These are phyloP conservation scores for Leucophenga montana DNA, from an alignment of 2,888 invertebrate species.

Conservation along the genomic window DNA sequence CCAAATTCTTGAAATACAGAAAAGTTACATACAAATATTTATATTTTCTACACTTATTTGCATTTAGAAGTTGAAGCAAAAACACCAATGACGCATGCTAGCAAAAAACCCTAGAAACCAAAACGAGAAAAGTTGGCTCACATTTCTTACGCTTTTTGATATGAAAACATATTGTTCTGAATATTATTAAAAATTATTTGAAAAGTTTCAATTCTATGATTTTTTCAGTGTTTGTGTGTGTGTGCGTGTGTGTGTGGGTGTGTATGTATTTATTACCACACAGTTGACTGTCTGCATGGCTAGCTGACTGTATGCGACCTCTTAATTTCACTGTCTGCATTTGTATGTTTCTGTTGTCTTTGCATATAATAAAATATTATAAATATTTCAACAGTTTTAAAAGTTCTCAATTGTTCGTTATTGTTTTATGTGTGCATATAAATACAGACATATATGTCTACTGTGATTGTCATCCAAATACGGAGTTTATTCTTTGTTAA, in stretches of 20 bases:
- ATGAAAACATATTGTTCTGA: conserved; percentile 38
- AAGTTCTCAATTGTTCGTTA: conserved; percentile 34
- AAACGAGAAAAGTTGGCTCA: too few relatives aligned
- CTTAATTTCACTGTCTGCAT: background rate
- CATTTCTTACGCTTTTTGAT: too few relatives aligned
- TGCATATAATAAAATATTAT: conserved; percentile 5
- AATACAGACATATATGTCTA: background rate
- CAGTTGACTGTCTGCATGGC: too few relatives aligned
- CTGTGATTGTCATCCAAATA: too few relatives aligned
- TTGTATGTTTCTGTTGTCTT: conserved; percentile 5
- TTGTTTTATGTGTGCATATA: conserved; percentile 31
- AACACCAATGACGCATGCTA: too few relatives aligned
- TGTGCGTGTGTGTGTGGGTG: background rate
- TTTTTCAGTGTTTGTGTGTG: background rate
- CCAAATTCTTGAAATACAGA: too few relatives aligned
- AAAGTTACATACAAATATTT: too few relatives aligned
- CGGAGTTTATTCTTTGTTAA: too few relatives aligned
- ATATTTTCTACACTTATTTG: too few relatives aligned
- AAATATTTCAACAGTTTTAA: conserved; percentile 31
- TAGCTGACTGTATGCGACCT: too few relatives aligned
- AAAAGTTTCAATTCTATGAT: conserved; percentile 51
- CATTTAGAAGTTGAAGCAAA: too few relatives aligned
- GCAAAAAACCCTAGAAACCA: too few relatives aligned
- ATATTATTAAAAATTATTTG: conserved; percentile 60
- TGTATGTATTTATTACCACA: background rate